phyloP scores from a whole-genome alignment of 2,797 vertebrate genomes.

The Lindbergichthys nudifrons region DNA sequence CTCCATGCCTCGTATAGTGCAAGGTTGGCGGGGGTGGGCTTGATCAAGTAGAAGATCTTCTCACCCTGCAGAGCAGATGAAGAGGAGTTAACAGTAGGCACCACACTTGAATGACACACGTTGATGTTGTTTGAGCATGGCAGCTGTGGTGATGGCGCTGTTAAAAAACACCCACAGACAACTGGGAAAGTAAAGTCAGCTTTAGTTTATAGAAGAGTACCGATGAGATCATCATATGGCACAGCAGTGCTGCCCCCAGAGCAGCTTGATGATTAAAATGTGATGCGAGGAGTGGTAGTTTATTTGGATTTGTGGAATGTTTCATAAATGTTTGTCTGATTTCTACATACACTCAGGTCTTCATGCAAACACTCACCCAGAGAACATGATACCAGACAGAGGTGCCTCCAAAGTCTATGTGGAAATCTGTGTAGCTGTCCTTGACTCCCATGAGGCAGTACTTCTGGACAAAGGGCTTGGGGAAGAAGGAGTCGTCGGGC shows the following conservation, averaged over 20 bases:
- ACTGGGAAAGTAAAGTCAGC: constrained; percentile 18
- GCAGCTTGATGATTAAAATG: constrained; percentile 22
- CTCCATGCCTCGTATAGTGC: constrained; percentile 98
- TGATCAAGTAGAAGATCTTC: constrained; percentile 98
- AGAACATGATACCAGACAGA: constrained; percentile 99
- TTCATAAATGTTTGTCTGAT: neutral
- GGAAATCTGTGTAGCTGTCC: constrained; percentile 98
- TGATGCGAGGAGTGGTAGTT: constrained; percentile 14
- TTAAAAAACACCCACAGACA: neutral
- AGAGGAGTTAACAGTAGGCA: neutral
- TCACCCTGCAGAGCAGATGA: constrained; percentile 88
- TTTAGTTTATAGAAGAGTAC: constrained; percentile 4
- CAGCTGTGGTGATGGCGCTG: neutral
- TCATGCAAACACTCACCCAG: constrained; percentile 88
- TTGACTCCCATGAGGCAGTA: constrained; percentile 99
- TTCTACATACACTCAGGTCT: neutral
- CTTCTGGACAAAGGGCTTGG: constrained; percentile 99
- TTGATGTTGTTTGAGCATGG: neutral
- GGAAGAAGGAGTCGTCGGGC: constrained; percentile 98
- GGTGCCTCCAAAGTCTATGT: constrained; percentile 99
- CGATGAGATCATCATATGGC: neutral
- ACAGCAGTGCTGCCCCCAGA: constrained; percentile 8
- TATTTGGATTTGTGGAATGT: neutral
- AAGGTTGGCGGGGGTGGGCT: constrained; percentile 94
- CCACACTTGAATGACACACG: constrained; percentile 12